Conservation (phyloP, 2,797 vertebrate genomes). For the Rhadinocentrus ornatus region DNA sequence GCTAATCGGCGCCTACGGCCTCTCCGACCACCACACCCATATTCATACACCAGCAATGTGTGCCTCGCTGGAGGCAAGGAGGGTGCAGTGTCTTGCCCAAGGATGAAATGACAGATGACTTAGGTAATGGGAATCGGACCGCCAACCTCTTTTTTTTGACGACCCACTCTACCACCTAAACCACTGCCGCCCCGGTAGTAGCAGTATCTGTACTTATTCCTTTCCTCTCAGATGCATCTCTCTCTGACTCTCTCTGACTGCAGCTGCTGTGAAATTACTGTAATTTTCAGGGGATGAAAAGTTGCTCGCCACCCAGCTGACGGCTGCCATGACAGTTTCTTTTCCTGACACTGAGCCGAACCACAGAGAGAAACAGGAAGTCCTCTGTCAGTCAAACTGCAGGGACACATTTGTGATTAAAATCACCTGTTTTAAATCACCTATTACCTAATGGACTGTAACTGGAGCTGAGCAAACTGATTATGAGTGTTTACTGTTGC, state of each 20-base stretch:
- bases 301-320: slow-evolving; percentile 38
- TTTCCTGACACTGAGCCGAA: slow-evolving; percentile 24
- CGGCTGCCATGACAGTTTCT: slow-evolving; percentile 32
- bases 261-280: slow-evolving; percentile 48
- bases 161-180: too few species aligned
- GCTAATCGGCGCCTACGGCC: too few species aligned
- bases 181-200: too few species aligned
- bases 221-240: slow-evolving; percentile 10
- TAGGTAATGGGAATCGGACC: too few species aligned
- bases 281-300: slow-evolving; percentile 49
- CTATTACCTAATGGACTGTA: slow-evolving; percentile 15
- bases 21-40: too few species aligned
- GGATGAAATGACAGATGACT: too few species aligned
- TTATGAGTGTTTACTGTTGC: slow-evolving; percentile 20
- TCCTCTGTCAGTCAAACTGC: slow-evolving; percentile 33
- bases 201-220: not conserved
- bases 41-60: too few species aligned
- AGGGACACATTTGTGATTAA: slow-evolving; percentile 12
- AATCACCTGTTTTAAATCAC: slow-evolving; percentile 38
- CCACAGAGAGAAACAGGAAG: slow-evolving; percentile 28
- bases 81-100: too few species aligned
- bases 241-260: slow-evolving; percentile 13
- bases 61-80: too few species aligned
- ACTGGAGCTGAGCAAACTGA: slow-evolving; percentile 10
- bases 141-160: too few species aligned